Conservation (phyloP, 2,797 vertebrate genomes). For the Macropodus opercularis region DNA sequence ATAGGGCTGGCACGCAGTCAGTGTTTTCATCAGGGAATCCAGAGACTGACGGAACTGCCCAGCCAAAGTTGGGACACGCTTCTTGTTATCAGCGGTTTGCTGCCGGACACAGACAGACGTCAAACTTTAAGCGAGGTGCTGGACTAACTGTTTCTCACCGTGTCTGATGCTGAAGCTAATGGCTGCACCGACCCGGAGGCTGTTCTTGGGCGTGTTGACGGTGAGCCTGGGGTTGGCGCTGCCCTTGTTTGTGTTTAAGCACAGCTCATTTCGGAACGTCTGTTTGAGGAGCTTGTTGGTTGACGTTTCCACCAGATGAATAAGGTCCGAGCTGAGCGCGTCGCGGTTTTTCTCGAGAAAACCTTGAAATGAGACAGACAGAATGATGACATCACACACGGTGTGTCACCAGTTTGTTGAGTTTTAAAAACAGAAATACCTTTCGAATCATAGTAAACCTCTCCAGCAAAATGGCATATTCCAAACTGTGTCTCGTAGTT, state of each 20-base stretch:
- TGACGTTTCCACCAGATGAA: constrained; percentile 87
- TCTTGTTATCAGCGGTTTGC: constrained; percentile 83
- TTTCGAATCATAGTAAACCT: constrained; percentile 90
- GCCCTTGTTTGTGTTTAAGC: constrained; percentile 36
- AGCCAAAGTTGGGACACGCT: constrained; percentile 84
- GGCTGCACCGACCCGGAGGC: constrained; percentile 63
- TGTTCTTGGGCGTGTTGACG: constrained; percentile 71
- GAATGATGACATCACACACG: not conserved
- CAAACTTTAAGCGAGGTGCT: not conserved
- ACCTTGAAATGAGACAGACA: constrained; percentile 73
- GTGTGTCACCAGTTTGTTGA: not conserved
- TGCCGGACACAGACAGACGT: constrained; percentile 42
- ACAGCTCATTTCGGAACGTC: constrained; percentile 80
- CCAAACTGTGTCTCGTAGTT: constrained; percentile 90
- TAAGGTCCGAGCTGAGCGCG: constrained; percentile 86
- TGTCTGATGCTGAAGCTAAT: not conserved
- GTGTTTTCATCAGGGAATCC: constrained; percentile 95
- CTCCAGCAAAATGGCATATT: constrained; percentile 92
- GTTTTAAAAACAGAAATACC: constrained; percentile 74
- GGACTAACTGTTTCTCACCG: too few relatives aligned
- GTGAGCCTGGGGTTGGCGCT: constrained; percentile 63
- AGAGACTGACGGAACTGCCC: constrained; percentile 95
- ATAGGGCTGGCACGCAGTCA: constrained; percentile 90
- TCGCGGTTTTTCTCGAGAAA: constrained; percentile 98
- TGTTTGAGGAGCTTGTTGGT: constrained; percentile 89